Evolutionary conservation across 2,888 invertebrate species (phyloP), one percentile per base, ranked within the genome.

Genomic region (Sarcophaga caerulescens): DNA sequence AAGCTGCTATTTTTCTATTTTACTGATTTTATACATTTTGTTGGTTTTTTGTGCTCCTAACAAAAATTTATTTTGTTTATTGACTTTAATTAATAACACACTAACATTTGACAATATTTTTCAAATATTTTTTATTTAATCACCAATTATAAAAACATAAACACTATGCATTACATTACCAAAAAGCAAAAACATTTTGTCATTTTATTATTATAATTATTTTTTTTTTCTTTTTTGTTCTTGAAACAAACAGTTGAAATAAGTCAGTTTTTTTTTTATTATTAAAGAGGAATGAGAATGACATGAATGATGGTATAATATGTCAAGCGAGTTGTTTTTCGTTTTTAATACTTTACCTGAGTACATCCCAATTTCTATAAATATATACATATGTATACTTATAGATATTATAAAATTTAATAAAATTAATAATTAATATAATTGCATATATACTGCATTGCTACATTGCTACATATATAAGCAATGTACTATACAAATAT

Each of bases 121-220:
- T 52, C 14, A 14, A 52, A 52, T 2, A 35, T 35, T 35, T 35
- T 35, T 52, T 52, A 52, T 83, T 23, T 65, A 3, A 59, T 81
- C 76, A 82, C 76, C 63, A 63, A 25, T 65, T 45, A 76, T 59
- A 60, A 80, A 66, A 60, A 62, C 57, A 73, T 59, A 60, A 62
- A 73, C 23, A 68, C 62, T 57, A 52, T 74, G 73, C 78, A 73
- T 68, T 73, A 73, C 77, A 73, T 78, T 74, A 23, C 11, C 44
- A 68, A 63, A 83, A 66, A 44, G 77, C 83, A 68, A 59, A 80
- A 66, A 59, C 76, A 76, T 76, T 23, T 59, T 44, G 35, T 62
- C 71, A 70, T 57, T 52, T 66, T 63, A 62, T 62, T 65, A 21
- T 4, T 35, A 35, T 35, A 6, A 35, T 35, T 25, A 4, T 25